Evolutionary conservation across 2,113 vertebrate genomes (phyloP).

Genomic region (Quiscalus mexicanus): DNA sequence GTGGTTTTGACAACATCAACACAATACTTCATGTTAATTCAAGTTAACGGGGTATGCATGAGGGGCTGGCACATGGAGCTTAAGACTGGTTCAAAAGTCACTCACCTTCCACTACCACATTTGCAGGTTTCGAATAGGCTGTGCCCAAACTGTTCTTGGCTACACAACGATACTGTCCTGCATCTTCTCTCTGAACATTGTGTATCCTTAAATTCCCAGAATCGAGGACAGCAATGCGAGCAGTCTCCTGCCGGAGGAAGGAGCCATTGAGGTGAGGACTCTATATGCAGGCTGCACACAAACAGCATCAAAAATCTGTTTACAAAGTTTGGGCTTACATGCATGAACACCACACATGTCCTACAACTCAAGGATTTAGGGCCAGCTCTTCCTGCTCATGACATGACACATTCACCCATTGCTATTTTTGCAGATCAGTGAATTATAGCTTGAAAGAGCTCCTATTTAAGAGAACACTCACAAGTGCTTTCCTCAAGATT

Average conservation of each 20-base stretch:
- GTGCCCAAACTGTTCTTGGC: conserved; percentile 96
- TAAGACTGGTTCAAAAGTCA: background rate
- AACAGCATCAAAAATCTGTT: background rate
- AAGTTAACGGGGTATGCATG: rapidly evolving
- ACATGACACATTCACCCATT: background rate
- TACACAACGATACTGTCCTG: conserved; percentile 92
- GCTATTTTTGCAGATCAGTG: background rate
- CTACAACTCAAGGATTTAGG: background rate
- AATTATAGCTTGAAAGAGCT: background rate
- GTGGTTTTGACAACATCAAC: background rate
- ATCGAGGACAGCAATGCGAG: conserved; percentile 89
- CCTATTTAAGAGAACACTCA: background rate
- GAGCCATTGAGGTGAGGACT: background rate
- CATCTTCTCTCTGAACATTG: conserved; percentile 91
- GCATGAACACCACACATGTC: background rate
- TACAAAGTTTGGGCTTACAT: background rate
- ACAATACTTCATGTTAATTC: background rate
- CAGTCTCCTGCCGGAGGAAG: conserved; percentile 78
- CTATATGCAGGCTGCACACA: background rate
- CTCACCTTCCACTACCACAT: conserved; percentile 91
- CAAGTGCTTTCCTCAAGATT: background rate
- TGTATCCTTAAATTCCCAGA: conserved; percentile 94
- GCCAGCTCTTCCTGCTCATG: background rate
- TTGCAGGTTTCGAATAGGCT: conserved; percentile 89
- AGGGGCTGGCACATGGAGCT: background rate